Evolutionary conservation across 2,797 vertebrate genomes (phyloP).

Genomic region (Lepilemur ruficaudatus): DNA sequence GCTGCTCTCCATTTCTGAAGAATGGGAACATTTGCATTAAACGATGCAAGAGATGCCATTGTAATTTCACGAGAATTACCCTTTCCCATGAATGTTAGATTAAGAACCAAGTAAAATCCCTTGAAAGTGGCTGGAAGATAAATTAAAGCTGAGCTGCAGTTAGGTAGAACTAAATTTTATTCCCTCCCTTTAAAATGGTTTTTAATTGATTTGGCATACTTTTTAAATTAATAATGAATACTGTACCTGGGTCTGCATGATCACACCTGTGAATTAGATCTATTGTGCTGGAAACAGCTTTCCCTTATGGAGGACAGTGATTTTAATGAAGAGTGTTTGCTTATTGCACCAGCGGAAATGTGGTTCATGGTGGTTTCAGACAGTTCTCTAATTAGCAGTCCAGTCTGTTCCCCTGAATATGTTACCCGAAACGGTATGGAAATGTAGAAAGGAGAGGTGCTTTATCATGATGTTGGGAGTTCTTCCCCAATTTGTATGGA

Average conservation of each 20-base stretch:
- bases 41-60: slow-evolving; percentile 78
- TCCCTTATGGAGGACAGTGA: slow-evolving; percentile 80
- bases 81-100: slow-evolving; percentile 84
- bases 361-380: slow-evolving; percentile 70
- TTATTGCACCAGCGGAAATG: slow-evolving; percentile 79
- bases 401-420: slow-evolving; percentile 66
- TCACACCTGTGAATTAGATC: slow-evolving; percentile 82
- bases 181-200: slow-evolving; percentile 83
- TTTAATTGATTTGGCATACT: slow-evolving; percentile 86
- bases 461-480: slow-evolving; percentile 48
- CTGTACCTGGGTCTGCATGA: slow-evolving; percentile 80
- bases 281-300: slow-evolving; percentile 76
- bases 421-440: slow-evolving; percentile 68
- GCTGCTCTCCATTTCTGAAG: slow-evolving; percentile 76
- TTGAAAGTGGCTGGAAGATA: slow-evolving; percentile 82
- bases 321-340: slow-evolving; percentile 82
- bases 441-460: slow-evolving; percentile 51
- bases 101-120: slow-evolving; percentile 82
- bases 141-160: slow-evolving; percentile 79
- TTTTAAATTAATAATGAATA: slow-evolving; percentile 83
- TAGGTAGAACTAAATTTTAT: slow-evolving; percentile 82
- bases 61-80: slow-evolving; percentile 84
- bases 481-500: not conserved
- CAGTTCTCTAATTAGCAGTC: slow-evolving; percentile 83
- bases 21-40: slow-evolving; percentile 84